Base-by-base conservation (phyloP, 1,140 invertebrate genomes). In the Aphaenogaster rudis region DNA sequence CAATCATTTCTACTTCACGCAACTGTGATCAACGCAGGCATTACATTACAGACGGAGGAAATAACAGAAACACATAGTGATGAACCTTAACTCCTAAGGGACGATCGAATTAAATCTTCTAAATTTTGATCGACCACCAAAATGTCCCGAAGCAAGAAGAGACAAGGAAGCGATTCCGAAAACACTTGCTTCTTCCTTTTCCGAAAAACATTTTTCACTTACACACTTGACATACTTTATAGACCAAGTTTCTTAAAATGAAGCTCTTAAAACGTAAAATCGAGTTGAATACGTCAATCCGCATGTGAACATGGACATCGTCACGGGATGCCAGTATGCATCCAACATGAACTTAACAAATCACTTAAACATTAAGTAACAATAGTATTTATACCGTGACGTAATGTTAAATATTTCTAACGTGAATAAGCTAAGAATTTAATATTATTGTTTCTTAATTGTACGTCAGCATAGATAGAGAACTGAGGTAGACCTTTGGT, bases 401-500 rank as follows among this genome's bases (percentile, higher is more conserved):
- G 11, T 74, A 84, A 86, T 61, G 36, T 82, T 86, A 82, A 72
- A 82, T 86, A 86, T 50, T 72, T 82, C 78, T 86, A 86, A 71
- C 21, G 50, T 71, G 86, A 63, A 52, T 67, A 71, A 71, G 86
- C 66, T 81, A 82, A 67, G 21, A 74, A 87, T 87, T 74, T 72
- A 87, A 84, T 66, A 84, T 74, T 74, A 74, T 74, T 66, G 48
- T 63, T 87, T 84, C 86, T 87, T 87, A 84, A 87, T 79, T 90
- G 48, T 85, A 59, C 59, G 13, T 86, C 76, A 72, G 63, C 88
- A 81, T 91, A 91, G 79, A 63, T 88, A 86, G 71, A 82, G 67
- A 66, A 78, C 74, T 90, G 90, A 91, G 89, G 89, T 91, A 91
- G 89, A 90, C 87, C 88, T 91, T 84, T 84, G 80, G 80, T 84